phyloP scores from a whole-genome alignment of 2,888 invertebrate species.

The Unio pictorum region DNA sequence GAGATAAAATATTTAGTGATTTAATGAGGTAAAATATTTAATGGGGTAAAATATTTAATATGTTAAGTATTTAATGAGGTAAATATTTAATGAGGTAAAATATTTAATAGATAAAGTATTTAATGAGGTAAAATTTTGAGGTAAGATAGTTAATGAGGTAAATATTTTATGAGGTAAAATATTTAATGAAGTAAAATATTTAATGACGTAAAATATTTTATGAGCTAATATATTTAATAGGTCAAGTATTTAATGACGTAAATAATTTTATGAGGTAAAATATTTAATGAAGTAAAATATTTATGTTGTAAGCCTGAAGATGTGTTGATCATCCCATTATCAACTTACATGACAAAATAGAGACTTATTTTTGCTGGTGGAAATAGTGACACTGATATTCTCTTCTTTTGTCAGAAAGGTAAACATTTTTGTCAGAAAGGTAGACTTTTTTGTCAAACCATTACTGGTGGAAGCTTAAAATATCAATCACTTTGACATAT shows the following conservation, averaged over 20 bases:
- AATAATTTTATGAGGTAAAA: background rate
- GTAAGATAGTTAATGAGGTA: slow-evolving; percentile 51
- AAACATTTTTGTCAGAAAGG: background rate
- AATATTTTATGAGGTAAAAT: too few relatives aligned
- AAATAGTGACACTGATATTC: too few relatives aligned
- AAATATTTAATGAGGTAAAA: slow-evolving; percentile 76
- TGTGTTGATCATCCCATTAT: background rate
- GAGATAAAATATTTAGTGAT: too few relatives aligned
- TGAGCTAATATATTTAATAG: too few relatives aligned
- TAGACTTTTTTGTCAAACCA: background rate
- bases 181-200: slow-evolving; percentile 77
- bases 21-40: too few relatives aligned
- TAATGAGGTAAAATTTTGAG: slow-evolving; percentile 73
- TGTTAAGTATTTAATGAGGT: too few relatives aligned
- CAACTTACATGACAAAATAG: background rate
- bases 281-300: too few relatives aligned
- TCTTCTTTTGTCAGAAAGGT: background rate
- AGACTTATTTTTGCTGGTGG: too few relatives aligned
- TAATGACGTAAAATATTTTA: too few relatives aligned
- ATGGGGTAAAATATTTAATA: slow-evolving; percentile 77
- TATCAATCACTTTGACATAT: too few relatives aligned
- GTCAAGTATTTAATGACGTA: slow-evolving; percentile 76
- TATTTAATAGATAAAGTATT: background rate
- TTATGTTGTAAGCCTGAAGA: too few relatives aligned
- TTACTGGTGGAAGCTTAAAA: too few relatives aligned